Base-by-base conservation (phyloP, 2,797 vertebrate genomes). In the Gallinago nigripennis region DNA sequence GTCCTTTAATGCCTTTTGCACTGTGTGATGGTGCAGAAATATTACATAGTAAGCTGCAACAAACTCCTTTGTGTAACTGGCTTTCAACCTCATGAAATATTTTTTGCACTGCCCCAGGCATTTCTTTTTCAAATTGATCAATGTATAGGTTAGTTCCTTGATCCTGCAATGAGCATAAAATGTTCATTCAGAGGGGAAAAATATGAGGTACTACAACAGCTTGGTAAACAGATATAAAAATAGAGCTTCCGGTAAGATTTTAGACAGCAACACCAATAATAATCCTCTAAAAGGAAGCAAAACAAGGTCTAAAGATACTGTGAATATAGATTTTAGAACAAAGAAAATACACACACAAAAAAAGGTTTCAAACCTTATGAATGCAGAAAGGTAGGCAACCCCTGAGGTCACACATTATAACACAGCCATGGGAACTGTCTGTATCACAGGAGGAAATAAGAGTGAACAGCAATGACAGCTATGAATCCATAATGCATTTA, bases 141-240 rank as follows among this genome's bases (percentile, higher is more conserved):
- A 50, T 35, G 23, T 46, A 56, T 37, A 88, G 31, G 68, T 65
- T 53, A 75, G 61, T 27, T 82, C 69, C 61, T 57, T 39, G 14
- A 18, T 54, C 88, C 58, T 72, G 73, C 73, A 75, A 87, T 69
- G 39, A 75, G 30, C 19, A 70, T 17, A 4, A 89, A 86, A n/a
- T 28, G 9, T 76, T 80, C 80, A 46, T 77, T 91, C 58, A 56
- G 18, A 75, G 48, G 28, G 37, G 45, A 37, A 92, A 77, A 93
- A 85, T 28, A 56, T 3, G 39, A 85, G 71, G 45, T 68, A 46
- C 65, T 85, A 78, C 28, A 80, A 19, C n/a, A 79, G 71, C 60
- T 95, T 75, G 71, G 46, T 56, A 91, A 91, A 88, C 54, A 81
- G 54, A 71, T 41, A 68, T 23, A 70, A 88, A 87, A 94, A 68